phyloP scores from a whole-genome alignment of 2,888 invertebrate genomes.

The Drosophila neonasuta region DNA sequence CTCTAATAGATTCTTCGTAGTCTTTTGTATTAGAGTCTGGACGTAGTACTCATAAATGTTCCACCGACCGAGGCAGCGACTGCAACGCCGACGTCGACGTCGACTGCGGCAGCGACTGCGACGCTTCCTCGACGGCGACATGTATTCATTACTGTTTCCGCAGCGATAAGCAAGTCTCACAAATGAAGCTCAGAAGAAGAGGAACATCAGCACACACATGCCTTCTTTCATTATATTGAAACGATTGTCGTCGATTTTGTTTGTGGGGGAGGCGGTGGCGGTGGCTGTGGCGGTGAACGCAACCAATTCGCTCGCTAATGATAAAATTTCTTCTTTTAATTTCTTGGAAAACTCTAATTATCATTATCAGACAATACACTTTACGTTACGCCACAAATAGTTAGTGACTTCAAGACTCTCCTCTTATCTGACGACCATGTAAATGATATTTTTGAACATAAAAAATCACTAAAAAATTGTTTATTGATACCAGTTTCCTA shows the following conservation, averaged over 20 bases:
- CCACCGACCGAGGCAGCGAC: constrained; percentile 11
- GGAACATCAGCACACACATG: constrained; percentile 15
- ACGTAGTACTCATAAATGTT: constrained; percentile 1
- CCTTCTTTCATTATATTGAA: constrained; percentile 67
- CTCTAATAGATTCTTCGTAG: constrained; percentile 64
- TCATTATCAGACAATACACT: constrained; percentile 67
- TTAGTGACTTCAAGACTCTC: constrained; percentile 43
- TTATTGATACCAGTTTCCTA: constrained; percentile 34
- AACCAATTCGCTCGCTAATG: constrained; percentile 59
- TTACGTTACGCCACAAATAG: constrained; percentile 65
- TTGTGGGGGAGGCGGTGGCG: constrained; percentile 8
- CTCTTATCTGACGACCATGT: constrained; percentile 51
- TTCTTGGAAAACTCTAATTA: constrained; percentile 75
- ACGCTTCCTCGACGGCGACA: constrained; percentile 64
- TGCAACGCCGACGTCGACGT: constrained; percentile 12
- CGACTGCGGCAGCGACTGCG: constrained; percentile 11
- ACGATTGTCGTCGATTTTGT: constrained; percentile 30
- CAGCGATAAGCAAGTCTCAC: constrained; percentile 73
- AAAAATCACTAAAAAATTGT: constrained; percentile 67
- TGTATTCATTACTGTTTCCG: constrained; percentile 78
- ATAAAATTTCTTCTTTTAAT: constrained; percentile 65
- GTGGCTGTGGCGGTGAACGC: constrained; percentile 2
- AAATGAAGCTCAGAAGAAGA: constrained; percentile 47
- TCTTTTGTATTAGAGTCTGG: constrained; percentile 45
- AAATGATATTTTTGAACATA: constrained; percentile 70